Base-by-base conservation (phyloP, 1,140 invertebrate species). In the Bombus difficillimus region DNA sequence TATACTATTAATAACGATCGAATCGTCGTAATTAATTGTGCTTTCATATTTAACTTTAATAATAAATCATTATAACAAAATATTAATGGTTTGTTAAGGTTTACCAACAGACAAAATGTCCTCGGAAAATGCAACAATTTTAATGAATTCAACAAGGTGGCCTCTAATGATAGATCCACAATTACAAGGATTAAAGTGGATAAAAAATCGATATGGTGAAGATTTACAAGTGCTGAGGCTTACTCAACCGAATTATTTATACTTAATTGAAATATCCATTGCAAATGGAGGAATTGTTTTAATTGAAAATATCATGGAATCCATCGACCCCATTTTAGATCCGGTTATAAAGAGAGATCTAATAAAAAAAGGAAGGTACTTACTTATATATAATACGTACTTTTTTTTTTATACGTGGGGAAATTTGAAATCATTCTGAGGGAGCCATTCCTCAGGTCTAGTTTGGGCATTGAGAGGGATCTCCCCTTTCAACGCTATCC, bases 161-260 rank as follows among this genome's bases (percentile, higher is more conserved):
- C 98, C 98, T 1, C 95, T 99, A 1, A 98, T 99, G 96, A 99
- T 99, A 87, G 99, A 99, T 96, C 98, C 99, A 6, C 98, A 98
- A 92, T 90, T 97, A 92, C 98, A 98, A 96, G 98, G 98, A 10
- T 96, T 99, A n/a, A 99, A 99, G 93, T 99, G 99, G 99, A 98
- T 99, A 71, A 99, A 99, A 95, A 97, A 96, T 15, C 97, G 96
- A 91, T 98, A 97, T 90, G 97, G 97, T 0, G 96, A 97, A 0
- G 93, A 96, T 1, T 94, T 99, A 47, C 96, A 97, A 86, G 96
- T 98, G 3, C 96, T 99, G 9, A 96, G 98, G 28, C 94, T 98
- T 5, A 97, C 97, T 9, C 97, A 98, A 90, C 97, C 97, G 87
- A 97, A 97, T 90, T 99, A 98, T 94, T 94, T 99, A 66, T 98